A percentile compares a stretch with the other conserved stretches of the same genome.
phyloP scores from a whole-genome alignment of 2,113 vertebrate species.

The Diphyllodes magnificus region DNA sequence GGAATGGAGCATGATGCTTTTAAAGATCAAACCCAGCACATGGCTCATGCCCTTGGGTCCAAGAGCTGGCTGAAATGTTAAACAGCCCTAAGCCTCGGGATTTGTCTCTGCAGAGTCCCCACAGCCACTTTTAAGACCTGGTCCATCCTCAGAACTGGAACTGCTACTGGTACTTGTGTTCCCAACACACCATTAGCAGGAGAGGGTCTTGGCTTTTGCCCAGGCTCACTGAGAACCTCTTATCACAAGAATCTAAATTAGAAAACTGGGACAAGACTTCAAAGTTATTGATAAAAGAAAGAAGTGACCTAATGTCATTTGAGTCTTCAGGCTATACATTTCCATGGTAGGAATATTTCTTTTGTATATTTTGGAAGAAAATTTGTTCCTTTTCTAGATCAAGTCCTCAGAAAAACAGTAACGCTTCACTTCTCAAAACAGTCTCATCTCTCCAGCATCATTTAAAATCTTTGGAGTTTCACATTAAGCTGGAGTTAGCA shows the following conservation, averaged over 20 bases:
- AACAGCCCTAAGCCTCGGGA: neutral
- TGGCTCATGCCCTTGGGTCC: neutral
- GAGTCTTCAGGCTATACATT: neutral
- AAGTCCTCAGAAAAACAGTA: neutral
- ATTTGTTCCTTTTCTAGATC: neutral
- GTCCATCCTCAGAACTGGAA: neutral
- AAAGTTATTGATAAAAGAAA: slow-evolving; percentile 52
- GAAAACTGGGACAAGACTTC: slow-evolving; percentile 44
- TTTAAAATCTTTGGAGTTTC: neutral
- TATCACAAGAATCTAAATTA: slow-evolving; percentile 41
- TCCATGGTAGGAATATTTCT: neutral
- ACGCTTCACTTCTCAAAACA: neutral
- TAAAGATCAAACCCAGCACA: neutral
- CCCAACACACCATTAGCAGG: neutral
- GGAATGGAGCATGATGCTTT: neutral
- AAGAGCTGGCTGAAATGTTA: neutral
- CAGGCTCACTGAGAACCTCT: neutral
- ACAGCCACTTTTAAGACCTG: neutral
- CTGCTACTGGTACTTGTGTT: neutral
- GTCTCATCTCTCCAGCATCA: neutral
- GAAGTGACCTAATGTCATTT: slow-evolving; percentile 19
- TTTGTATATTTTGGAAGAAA: neutral
- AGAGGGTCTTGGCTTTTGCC: neutral
- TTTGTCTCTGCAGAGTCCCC: neutral
- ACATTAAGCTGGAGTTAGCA: neutral